Evolutionary conservation across 2,797 vertebrate genomes (phyloP), one percentile per base, ranked within the genome.

Genomic region (Etheostoma perlongum): DNA sequence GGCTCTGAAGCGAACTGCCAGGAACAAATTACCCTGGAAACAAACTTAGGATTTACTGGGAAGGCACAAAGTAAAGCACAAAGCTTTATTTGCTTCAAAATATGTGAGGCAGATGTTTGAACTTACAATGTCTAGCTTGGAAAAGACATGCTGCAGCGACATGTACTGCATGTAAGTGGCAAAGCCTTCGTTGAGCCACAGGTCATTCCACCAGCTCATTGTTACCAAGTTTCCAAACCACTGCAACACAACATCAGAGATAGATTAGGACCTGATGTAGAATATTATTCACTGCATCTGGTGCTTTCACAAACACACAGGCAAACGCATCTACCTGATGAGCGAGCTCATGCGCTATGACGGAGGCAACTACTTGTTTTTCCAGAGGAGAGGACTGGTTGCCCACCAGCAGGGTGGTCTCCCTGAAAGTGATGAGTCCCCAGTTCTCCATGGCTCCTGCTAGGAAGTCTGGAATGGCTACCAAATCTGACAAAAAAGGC

Each of bases 151-250:
- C 79, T 96, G 93, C 86, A 99, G 91, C 18, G 97, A 97, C 36
- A 93, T 95, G 84, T 96, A 97, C 86, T 98, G 95, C 97, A 99
- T 98, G 88, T 97, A 99, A 0, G 98, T 98, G 16, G 98, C 98
- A 92, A 99, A 98, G 70, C 98, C 98, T 93, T 99, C 98, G 76
- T 98, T 99, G 52, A 99, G 93, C 98, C 98, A 99, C 33, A 99
- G 91, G 90, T 99, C 97, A 1, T 97, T 97, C 98, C 98, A 99
- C 98, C 98, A 99, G 44, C 95, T 93, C 97, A 99, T 99, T 19
- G 98, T 99, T 47, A 99, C 98, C 65, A 99, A 88, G 88, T 99
- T 98, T 77, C 98, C 98, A 94, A 99, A 99, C 98, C 98, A 99
- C 98, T 99, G 79, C 19, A 86, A 7, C 3, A 85, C 57, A 64